phyloP scores from a whole-genome alignment of 1,140 invertebrate genomes.

The Drosophila oshimai region DNA sequence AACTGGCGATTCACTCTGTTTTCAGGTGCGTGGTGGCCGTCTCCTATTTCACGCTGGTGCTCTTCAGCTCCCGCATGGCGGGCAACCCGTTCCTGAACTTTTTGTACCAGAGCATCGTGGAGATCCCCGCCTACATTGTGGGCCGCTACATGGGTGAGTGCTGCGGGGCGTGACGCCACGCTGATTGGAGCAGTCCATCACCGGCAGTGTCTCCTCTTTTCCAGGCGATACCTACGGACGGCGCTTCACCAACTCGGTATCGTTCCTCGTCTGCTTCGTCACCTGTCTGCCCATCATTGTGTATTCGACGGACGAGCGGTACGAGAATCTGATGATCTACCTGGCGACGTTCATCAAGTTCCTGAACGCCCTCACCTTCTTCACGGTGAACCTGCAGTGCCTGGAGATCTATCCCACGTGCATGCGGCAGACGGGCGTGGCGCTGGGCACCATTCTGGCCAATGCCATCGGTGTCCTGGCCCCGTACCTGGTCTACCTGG shows the following conservation, averaged over 20 bases:
- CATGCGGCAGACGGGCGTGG: conserved; percentile 86
- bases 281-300: conserved; percentile 83
- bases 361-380: conserved; percentile 86
- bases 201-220: background rate
- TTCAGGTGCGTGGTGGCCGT: conserved; percentile 85
- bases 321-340: conserved; percentile 71
- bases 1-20: conserved; percentile 45
- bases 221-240: conserved; percentile 84
- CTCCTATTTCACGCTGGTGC: conserved; percentile 85
- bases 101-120: conserved; percentile 85
- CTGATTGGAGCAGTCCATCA: conserved; percentile 51
- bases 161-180: conserved; percentile 14
- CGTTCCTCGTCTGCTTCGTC: conserved; percentile 82
- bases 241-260: conserved; percentile 83
- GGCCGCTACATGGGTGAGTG: conserved; percentile 83
- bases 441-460: conserved; percentile 85
- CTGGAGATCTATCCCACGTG: conserved; percentile 88
- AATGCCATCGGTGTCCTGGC: conserved; percentile 85
- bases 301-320: conserved; percentile 78
- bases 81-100: conserved; percentile 89
- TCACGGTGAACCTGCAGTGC: conserved; percentile 85
- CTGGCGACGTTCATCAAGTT: conserved; percentile 86
- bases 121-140: conserved; percentile 85
- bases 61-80: conserved; percentile 86
- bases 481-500: conserved; percentile 89